Evolutionary conservation across 2,888 invertebrate genomes (phyloP).

Genomic region (Sarcophaga carnaria): DNA sequence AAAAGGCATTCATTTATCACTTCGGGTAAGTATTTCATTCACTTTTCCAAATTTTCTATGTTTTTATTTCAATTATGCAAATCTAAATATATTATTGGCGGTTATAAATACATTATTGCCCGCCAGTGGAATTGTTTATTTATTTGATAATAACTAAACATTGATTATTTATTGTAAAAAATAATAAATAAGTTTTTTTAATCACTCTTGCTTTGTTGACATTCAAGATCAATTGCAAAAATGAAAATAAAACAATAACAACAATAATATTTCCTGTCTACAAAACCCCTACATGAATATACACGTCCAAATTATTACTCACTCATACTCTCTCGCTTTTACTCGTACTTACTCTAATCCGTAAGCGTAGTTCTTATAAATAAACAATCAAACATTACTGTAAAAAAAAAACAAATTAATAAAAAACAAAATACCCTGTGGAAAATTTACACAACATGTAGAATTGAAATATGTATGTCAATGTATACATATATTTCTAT

Average conservation of each 20-base stretch:
- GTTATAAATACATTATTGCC: not conserved
- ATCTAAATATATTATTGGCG: no score
- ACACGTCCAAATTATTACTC: not conserved
- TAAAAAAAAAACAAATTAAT: slow-evolving; percentile 36
- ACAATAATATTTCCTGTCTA: slow-evolving; percentile 63
- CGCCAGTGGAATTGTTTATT: not conserved
- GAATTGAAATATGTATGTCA: not conserved
- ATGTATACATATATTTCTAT: not conserved
- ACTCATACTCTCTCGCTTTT: not conserved
- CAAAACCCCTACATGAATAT: slow-evolving; percentile 33
- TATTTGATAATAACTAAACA: slow-evolving; percentile 20
- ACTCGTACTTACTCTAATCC: not conserved
- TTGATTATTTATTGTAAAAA: slow-evolving; percentile 18
- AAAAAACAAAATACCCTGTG: slow-evolving; percentile 6
- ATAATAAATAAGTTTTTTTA: slow-evolving; percentile 11
- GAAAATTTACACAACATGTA: slow-evolving; percentile 15
- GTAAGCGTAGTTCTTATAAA: slow-evolving; percentile 34
- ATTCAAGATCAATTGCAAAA: slow-evolving; percentile 64
- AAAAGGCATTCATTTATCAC: no score
- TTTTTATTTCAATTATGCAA: no score
- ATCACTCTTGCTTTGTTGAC: slow-evolving; percentile 55
- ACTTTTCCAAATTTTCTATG: no score
- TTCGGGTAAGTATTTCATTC: no score
- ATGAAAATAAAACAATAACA: slow-evolving; percentile 3
- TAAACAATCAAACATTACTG: slow-evolving; percentile 51